phyloP scores from a whole-genome alignment of 2,888 invertebrate genomes.

The Cephonodes hylas region DNA sequence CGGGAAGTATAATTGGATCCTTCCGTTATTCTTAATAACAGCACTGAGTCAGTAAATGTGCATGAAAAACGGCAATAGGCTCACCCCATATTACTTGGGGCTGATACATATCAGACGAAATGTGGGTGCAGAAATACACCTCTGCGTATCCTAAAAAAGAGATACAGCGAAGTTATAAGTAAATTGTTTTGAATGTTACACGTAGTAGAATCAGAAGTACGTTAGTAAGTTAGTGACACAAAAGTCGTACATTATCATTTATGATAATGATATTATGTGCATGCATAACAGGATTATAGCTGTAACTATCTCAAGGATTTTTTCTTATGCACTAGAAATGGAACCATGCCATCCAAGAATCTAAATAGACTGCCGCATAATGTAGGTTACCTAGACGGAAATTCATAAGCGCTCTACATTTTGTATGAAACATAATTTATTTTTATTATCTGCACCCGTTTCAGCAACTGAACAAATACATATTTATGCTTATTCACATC shows the following conservation, averaged over 20 bases:
- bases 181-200: no score
- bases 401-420: neutral
- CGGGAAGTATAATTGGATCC: no score
- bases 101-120: no score
- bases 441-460: neutral
- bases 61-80: no score
- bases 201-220: no score
- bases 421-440: constrained; percentile 1
- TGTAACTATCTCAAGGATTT: neutral
- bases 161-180: no score
- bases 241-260: neutral
- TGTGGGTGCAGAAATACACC: no score
- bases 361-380: constrained; percentile 6
- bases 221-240: neutral
- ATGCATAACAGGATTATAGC: neutral
- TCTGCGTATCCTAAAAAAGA: no score
- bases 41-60: no score
- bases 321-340: neutral
- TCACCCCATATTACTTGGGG: no score
- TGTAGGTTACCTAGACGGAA: neutral
- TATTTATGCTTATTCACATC: neutral
- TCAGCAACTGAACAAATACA: neutral
- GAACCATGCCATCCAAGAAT: constrained; percentile 3
- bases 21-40: no score
- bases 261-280: neutral